These are phyloP conservation scores for Euwallacea fornicatus DNA, from an alignment of 1,140 invertebrate species.

Conservation along the genomic window DNA sequence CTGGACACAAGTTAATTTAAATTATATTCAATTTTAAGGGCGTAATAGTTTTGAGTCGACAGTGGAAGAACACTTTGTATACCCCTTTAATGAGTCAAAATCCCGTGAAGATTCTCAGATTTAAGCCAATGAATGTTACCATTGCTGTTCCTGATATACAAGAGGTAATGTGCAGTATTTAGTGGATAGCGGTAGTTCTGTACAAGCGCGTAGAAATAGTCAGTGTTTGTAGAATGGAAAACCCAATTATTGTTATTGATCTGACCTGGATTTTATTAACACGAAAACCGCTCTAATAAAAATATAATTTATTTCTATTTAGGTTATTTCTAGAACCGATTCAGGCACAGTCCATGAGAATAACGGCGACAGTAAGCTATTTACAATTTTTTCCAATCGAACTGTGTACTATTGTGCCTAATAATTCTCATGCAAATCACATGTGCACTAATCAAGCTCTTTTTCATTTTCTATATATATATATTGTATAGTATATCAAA, in stretches of 20 bases:
- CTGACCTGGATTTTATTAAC: too few species aligned
- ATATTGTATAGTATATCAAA: not conserved
- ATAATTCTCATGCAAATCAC: slow-evolving; percentile 13
- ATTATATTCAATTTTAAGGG: slow-evolving; percentile 61
- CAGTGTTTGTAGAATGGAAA: too few species aligned
- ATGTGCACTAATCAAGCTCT: slow-evolving; percentile 31
- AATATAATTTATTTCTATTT: slow-evolving; percentile 29
- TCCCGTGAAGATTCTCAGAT: slow-evolving; percentile 79
- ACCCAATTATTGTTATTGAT: too few species aligned
- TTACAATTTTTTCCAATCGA: slow-evolving; percentile 11
- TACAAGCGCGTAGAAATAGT: too few species aligned
- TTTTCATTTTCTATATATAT: not conserved
- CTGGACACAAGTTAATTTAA: slow-evolving; percentile 8
- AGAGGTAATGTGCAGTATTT: slow-evolving; percentile 59
- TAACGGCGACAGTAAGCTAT: slow-evolving; percentile 36
- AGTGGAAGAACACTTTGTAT: slow-evolving; percentile 96
- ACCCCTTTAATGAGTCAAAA: slow-evolving; percentile 89
- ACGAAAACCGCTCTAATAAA: too few species aligned
- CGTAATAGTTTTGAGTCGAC: slow-evolving; percentile 87
- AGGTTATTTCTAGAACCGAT: slow-evolving; percentile 39
- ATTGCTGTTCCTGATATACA: slow-evolving; percentile 83
- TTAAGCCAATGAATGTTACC: slow-evolving; percentile 84
- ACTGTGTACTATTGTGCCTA: slow-evolving; percentile 19
- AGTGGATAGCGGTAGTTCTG: not conserved
- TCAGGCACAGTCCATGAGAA: slow-evolving; percentile 31